Evolutionary conservation across 2,888 invertebrate species (phyloP), one percentile per base, ranked within the genome.

Genomic region (Thecophora atra): DNA sequence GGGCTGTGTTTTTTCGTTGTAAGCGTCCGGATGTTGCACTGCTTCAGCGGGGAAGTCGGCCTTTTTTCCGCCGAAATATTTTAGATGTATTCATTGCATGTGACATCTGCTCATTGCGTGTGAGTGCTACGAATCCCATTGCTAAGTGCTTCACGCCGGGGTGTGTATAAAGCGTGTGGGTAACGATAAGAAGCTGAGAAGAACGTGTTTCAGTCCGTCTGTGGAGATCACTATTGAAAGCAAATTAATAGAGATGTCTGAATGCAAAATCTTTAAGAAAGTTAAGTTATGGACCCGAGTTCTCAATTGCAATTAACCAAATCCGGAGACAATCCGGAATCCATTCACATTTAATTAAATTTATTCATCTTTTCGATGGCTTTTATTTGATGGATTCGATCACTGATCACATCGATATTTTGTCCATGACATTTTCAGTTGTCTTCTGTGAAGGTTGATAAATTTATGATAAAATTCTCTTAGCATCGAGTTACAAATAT

Each of bases 1-100:
- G 75, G 71, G 70, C 75, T 76, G 79, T 79, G 73, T 67, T 65
- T 70, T 69, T 68, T 72, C 47, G 1, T 24, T 63, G 63, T 13
- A 19, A 60, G 21, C 44, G 19, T 47, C 65, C 28, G 65, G 54
- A 21, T 54, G 54, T 21, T 19, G 19, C 21, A 13, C n/a, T 21
- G 3, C 54, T 54, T 24, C 3, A n/a, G 19, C 19, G 6, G 24
- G 54, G 13, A n/a, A 21, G 21, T n/a, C n/a, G n/a, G n/a, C 24
- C 21, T 17, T 7, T 15, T 44, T 47, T 3, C 17, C 30, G 30
- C 5, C 30, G 37, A 37, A 28, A 44, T 17, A 56, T 42, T 54
- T 67, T 67, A 37, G 21, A n/a, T 15, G n/a, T 54, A 21, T 72
- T 71, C 67, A 71, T 72, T 73, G 63, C 54, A 70, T 67, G 67